Percentiles rank a stretch among this genome's conserved stretches.
Evolutionary conservation across 2,113 vertebrate species (phyloP).

Genomic region (Perccottus glenii): DNA sequence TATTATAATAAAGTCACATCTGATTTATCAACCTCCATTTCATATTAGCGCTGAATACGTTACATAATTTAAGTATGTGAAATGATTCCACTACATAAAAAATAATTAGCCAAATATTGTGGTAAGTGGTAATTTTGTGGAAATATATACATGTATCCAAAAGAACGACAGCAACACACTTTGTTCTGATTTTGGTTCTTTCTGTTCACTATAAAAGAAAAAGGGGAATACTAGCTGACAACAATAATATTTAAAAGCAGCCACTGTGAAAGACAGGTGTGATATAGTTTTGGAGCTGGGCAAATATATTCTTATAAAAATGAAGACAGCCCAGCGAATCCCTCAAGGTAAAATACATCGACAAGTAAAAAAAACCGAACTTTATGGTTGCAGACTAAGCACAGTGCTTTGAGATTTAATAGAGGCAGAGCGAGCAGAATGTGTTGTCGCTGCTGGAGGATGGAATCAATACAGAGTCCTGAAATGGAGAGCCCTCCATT

Average conservation of each 20-base stretch:
- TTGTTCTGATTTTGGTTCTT: constrained; percentile 10
- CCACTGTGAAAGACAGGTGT: constrained; percentile 44
- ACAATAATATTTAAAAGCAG: constrained; percentile 40
- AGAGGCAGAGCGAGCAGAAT: constrained; percentile 11
- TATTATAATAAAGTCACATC: too few species aligned
- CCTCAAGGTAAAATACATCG: constrained; percentile 55
- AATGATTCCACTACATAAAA: too few species aligned
- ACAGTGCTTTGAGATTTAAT: constrained; percentile 17
- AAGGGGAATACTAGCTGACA: constrained; percentile 24
- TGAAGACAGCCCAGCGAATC: constrained; percentile 30
- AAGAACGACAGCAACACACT: constrained; percentile 7
- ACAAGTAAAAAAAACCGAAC: constrained; percentile 26
- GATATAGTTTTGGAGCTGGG: constrained; percentile 31
- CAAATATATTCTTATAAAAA: constrained; percentile 55
- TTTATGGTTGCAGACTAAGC: constrained; percentile 35
- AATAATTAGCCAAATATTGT: too few species aligned
- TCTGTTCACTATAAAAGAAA: constrained; percentile 22
- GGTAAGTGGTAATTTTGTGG: too few species aligned
- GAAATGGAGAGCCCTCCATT: constrained; percentile 57
- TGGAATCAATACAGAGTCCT: constrained; percentile 51
- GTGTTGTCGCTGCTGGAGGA: constrained; percentile 43
- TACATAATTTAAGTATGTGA: too few species aligned
- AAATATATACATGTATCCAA: not conserved
- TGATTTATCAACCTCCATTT: too few species aligned
- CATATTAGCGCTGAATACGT: too few species aligned